phyloP scores from a whole-genome alignment of 2,888 invertebrate species.

The Mythimna loreyi region DNA sequence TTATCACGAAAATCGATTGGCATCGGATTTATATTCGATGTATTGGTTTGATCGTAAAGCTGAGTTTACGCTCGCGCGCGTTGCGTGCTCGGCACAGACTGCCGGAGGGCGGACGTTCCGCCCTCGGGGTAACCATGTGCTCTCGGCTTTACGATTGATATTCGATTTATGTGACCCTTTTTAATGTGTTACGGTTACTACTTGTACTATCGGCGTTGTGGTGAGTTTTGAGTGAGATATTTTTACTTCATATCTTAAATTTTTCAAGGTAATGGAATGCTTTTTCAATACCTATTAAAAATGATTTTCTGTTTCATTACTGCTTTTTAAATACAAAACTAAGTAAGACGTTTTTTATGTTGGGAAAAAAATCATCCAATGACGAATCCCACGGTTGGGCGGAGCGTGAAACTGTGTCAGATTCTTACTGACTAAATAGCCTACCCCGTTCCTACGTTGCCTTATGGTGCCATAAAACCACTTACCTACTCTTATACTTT shows the following conservation, averaged over 20 bases:
- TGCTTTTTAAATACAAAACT: too few species aligned
- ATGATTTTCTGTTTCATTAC: too few species aligned
- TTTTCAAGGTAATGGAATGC: not conserved
- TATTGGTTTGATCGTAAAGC: conserved; percentile 63
- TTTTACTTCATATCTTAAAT: not conserved
- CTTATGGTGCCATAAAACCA: too few species aligned
- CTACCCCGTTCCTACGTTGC: too few species aligned
- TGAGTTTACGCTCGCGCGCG: conserved; percentile 76
- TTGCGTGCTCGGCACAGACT: conserved; percentile 82
- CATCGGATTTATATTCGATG: conserved; percentile 60
- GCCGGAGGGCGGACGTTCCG: conserved; percentile 87
- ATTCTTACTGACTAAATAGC: too few species aligned
- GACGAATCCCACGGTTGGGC: too few species aligned
- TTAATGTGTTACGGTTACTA: conserved; percentile 52
- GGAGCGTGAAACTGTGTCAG: too few species aligned
- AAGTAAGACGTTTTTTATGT: too few species aligned
- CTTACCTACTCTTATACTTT: too few species aligned
- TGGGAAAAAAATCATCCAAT: too few species aligned
- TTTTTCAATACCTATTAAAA: too few species aligned
- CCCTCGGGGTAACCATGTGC: conserved; percentile 82
- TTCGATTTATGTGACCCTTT: conserved; percentile 67
- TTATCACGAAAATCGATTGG: conserved; percentile 62
- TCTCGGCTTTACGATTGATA: conserved; percentile 70
- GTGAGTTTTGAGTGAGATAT: conserved; percentile 46
- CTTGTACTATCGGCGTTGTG: conserved; percentile 23